Conservation (phyloP, 2,888 invertebrate species). For the Chaetoderma sp. region DNA sequence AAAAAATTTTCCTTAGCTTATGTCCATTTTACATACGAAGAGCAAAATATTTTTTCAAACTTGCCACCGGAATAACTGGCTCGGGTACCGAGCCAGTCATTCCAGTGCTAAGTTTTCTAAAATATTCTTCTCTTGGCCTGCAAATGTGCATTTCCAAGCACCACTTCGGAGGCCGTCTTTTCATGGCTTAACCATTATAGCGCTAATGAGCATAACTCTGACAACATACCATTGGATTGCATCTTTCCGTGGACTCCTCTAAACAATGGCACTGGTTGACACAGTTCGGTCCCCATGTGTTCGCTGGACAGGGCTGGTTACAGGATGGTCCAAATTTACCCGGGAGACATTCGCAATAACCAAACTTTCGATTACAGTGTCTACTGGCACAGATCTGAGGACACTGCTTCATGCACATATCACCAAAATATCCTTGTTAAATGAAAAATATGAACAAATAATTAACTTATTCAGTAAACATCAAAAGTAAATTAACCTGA, state of each 20-base stretch:
- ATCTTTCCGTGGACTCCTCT: slow-evolving; percentile 58
- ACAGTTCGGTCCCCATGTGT: slow-evolving; percentile 86
- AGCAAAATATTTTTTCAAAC: too few relatives aligned
- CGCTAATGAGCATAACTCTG: not conserved
- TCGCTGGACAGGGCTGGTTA: slow-evolving; percentile 87
- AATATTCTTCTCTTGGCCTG: too few relatives aligned
- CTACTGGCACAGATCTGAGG: slow-evolving; percentile 67
- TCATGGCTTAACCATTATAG: not conserved
- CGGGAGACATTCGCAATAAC: slow-evolving; percentile 69
- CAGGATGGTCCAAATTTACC: slow-evolving; percentile 78
- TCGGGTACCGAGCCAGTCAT: too few relatives aligned
- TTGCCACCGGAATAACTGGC: too few relatives aligned
- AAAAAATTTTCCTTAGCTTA: too few relatives aligned
- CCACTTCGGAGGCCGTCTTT: too few relatives aligned
- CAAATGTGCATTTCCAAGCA: too few relatives aligned
- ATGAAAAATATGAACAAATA: not conserved
- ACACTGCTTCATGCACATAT: slow-evolving; percentile 65
- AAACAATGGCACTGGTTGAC: slow-evolving; percentile 65
- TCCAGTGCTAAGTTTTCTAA: too few relatives aligned
- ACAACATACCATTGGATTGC: slow-evolving; percentile 67
- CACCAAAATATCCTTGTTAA: slow-evolving; percentile 64
- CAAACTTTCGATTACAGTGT: slow-evolving; percentile 69
- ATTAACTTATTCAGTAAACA: not conserved
- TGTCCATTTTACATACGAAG: not conserved
- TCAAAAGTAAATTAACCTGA: not conserved